Evolutionary conservation across 2,797 vertebrate genomes (phyloP), one percentile per base, ranked within the genome.

Genomic region (Luscinia luscinia): DNA sequence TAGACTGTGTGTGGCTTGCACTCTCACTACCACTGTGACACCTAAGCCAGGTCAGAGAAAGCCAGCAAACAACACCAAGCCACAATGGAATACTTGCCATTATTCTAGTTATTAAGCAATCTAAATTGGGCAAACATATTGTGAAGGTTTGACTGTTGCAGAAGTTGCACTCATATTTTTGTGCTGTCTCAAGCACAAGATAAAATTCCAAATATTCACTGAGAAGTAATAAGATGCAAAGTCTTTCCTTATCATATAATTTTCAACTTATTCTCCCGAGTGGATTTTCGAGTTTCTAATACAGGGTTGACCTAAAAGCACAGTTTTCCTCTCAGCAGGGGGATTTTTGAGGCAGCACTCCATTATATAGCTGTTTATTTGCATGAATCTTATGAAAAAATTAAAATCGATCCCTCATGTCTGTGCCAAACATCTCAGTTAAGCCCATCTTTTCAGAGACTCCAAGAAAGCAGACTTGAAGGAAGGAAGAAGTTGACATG

Each of bases 221-320:
- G 49, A 41, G 49, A 79, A 91, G 19, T 41, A 78, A 61, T 84
- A 94, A 75, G 54, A 89, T 87, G 72, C 38, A 92, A 94, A 87
- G 41, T 52, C 61, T 85, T 79, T 76, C 30, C 15, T 12, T 51
- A 64, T 83, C 38, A 62, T 54, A 70, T 91, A 0, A 52, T 87
- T 89, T 84, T 54, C n/a, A 67, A 77, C 13, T 8, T 87, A 70
- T 62, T 78, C 12, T 93, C 63, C 45, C 34, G 41, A 93, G 49
- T 62, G 69, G 28, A 72, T 94, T 94, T 87, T 86, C 58, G 80
- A 58, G 49, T 84, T 92, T 92, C 76, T 88, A 78, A 69, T 73
- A 67, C 8, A 51, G 11, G 2, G 16, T 73, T 96, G 84, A 78
- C 62, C 61, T 85, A 87, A 94, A 91, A 89, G 30, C 64, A 83